Conservation (phyloP, 2,888 invertebrate species). For the Penaeus monodon region DNA sequence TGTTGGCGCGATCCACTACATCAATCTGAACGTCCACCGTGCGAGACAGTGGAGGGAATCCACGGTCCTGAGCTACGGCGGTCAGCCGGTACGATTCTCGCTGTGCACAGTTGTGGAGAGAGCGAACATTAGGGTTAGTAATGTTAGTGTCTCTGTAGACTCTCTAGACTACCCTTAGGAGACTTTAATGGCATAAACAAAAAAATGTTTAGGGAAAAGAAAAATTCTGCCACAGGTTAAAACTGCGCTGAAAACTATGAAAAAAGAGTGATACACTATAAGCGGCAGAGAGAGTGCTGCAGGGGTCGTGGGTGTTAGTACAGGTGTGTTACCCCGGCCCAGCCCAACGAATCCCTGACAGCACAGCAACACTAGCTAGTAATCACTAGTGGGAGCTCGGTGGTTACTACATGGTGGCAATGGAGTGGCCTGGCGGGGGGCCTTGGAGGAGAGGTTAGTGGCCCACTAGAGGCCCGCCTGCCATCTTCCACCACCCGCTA, state of each 20-base stretch:
- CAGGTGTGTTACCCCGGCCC: slow-evolving; percentile 54
- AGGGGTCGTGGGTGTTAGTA: slow-evolving; percentile 56
- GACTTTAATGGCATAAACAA: slow-evolving; percentile 59
- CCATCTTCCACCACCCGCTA: slow-evolving; percentile 66
- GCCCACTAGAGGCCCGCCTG: slow-evolving; percentile 67
- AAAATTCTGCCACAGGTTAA: slow-evolving; percentile 60
- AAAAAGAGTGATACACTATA: slow-evolving; percentile 53
- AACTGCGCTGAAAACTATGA: slow-evolving; percentile 59
- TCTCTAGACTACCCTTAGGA: slow-evolving; percentile 56
- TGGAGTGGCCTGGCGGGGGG: slow-evolving; percentile 49
- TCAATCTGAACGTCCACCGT: slow-evolving; percentile 98
- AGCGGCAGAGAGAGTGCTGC: slow-evolving; percentile 57
- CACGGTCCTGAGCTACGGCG: slow-evolving; percentile 98
- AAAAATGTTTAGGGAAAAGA: slow-evolving; percentile 54
- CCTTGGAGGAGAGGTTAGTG: slow-evolving; percentile 48
- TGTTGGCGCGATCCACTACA: slow-evolving; percentile 97
- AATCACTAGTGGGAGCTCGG: slow-evolving; percentile 53
- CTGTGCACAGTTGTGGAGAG: slow-evolving; percentile 72
- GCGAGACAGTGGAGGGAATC: slow-evolving; percentile 93
- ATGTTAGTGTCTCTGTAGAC: slow-evolving; percentile 72
- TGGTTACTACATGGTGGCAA: slow-evolving; percentile 48
- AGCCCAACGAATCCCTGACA: slow-evolving; percentile 50
- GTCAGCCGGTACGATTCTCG: slow-evolving; percentile 98
- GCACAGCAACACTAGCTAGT: slow-evolving; percentile 60
- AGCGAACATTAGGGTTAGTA: slow-evolving; percentile 72